Evolutionary conservation across 1,140 invertebrate genomes (phyloP), one percentile per base, ranked within the genome.

Genomic region (Leptinotarsa texana): DNA sequence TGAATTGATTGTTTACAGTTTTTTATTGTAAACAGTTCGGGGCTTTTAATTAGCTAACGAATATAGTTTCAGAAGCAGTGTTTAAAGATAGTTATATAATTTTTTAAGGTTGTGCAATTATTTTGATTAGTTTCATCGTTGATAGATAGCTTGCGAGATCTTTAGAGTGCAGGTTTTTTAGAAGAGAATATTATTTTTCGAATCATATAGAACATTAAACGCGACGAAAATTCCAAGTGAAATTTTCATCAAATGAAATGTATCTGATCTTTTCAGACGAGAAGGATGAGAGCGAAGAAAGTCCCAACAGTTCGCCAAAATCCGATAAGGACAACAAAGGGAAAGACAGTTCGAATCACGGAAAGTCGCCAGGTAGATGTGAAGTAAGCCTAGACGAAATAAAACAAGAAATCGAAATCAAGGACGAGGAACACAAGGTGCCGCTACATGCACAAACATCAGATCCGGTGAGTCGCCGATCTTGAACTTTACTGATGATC

Each of bases 371-470:
- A 0, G 74, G 61, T 13, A 51, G 79, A 27, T 70, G 71, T 17
- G 79, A 77, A 57, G 72, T 74, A 72, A 75, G 78, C 65, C 24
- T 72, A 13, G 69, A 77, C 51, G 79, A 79, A 42, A 72, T 80
- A 22, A 81, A 81, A 76, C 27, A 66, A 63, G 78, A 81, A 75
- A 13, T 69, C 18, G 82, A 83, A 71, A 63, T 80, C 11, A 83
- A 82, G 17, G 88, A 89, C 70, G 85, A 86, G 5, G 87, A 89
- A 68, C 76, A 86, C 1, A 88, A 89, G 81, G 73, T 87, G 73
- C 89, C 88, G 13, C 81, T 86, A 62, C 88, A 89, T 79, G 88
- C 88, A 61, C 82, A 89, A 76, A 86, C 85, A n/a, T 82, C 81
- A 49, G 88, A 89, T 82, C 88, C 88, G 3, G 89, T 86, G 81